Conservation (phyloP, 2,113 vertebrate genomes). For the Anas platyrhynchos region DNA sequence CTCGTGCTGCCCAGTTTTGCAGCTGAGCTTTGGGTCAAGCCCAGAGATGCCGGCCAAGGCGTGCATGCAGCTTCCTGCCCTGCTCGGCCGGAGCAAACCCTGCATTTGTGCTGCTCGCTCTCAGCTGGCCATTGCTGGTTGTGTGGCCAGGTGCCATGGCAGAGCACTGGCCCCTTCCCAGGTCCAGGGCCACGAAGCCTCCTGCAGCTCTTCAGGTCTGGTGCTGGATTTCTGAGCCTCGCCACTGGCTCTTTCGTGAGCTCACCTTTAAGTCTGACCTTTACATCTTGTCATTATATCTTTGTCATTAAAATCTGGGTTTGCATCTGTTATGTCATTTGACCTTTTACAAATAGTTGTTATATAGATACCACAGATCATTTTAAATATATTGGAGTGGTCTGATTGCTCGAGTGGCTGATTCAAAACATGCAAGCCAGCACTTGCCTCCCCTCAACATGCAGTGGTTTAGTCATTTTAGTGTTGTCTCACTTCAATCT, state of each 20-base stretch:
- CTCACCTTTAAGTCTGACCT: background rate
- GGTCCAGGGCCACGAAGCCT: background rate
- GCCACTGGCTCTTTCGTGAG: background rate
- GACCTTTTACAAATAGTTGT: constrained; percentile 8
- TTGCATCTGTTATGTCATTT: constrained; percentile 15
- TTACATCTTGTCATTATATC: background rate
- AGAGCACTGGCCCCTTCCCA: background rate
- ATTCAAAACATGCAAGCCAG: background rate
- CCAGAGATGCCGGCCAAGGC: background rate
- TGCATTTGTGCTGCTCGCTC: background rate
- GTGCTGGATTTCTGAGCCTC: background rate
- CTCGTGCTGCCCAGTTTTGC: fast-evolving
- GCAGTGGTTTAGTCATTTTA: background rate
- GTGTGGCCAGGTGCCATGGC: background rate
- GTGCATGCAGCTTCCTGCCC: background rate
- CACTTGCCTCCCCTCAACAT: background rate
- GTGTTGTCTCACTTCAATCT: background rate
- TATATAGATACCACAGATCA: background rate
- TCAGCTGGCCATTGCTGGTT: background rate
- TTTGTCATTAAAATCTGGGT: background rate
- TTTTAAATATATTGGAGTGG: background rate
- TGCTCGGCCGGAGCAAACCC: background rate
- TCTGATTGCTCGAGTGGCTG: background rate
- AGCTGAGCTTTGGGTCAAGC: background rate
- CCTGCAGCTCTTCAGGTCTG: background rate